Percentiles rank a stretch among this genome's conserved stretches.
These are phyloP conservation scores for Ammodramus savannarum DNA, from an alignment of 2,113 vertebrate species.

Conservation along the genomic window DNA sequence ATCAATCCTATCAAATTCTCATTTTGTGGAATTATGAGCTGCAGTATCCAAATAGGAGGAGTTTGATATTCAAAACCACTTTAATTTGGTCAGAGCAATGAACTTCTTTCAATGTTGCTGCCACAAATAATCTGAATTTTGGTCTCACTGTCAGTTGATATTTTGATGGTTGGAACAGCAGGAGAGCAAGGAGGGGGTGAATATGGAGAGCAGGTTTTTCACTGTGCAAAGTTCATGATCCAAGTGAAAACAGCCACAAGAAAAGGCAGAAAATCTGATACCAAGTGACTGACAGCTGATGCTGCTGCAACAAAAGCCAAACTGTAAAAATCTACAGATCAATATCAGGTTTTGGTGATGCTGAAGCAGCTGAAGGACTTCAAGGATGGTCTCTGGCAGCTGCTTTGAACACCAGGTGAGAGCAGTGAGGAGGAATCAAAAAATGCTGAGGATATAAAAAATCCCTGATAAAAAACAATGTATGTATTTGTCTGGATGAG, in stretches of 20 bases:
- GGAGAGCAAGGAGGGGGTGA: not conserved
- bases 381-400: not conserved
- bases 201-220: accelerated
- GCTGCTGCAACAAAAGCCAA: not conserved
- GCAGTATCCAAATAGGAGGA: not conserved
- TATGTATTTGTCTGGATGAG: not conserved
- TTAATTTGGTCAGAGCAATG: not conserved
- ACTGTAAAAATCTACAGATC: accelerated
- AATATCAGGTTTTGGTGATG: not conserved
- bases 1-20: not conserved
- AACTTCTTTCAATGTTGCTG: accelerated
- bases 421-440: not conserved
- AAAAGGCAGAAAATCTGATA: not conserved
- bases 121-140: not conserved
- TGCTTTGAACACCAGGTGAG: not conserved
- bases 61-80: not conserved
- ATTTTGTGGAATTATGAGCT: accelerated
- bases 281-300: not conserved
- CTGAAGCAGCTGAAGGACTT: not conserved
- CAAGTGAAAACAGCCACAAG: not conserved
- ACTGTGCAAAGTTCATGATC: not conserved
- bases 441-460: not conserved
- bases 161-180: not conserved
- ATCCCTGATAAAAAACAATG: not conserved
- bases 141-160: not conserved